phyloP scores from a whole-genome alignment of 2,797 vertebrate species.

The Meriones psammophilus region DNA sequence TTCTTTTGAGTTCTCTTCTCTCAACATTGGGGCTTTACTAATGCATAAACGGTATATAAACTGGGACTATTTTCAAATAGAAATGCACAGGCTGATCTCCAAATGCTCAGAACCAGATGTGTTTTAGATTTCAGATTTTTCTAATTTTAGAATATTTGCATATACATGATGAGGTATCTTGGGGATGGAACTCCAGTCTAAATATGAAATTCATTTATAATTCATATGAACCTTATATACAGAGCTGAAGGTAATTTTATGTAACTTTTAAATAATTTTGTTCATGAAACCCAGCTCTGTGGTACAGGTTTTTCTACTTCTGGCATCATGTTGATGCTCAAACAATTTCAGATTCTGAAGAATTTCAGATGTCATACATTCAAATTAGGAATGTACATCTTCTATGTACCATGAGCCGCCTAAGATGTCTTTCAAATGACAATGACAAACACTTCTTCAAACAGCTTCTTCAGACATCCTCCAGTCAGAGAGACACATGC shows the following conservation, averaged over 20 bases:
- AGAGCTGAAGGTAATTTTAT: neutral
- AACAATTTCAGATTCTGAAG: neutral
- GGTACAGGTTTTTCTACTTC: neutral
- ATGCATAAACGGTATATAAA: neutral
- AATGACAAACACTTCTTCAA: neutral
- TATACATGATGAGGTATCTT: neutral
- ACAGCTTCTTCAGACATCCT: rapidly evolving
- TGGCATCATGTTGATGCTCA: too few species aligned
- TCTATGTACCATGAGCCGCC: neutral
- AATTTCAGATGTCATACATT: neutral
- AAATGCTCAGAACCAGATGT: neutral
- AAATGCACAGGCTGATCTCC: neutral
- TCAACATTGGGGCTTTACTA: neutral
- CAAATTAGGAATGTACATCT: too few species aligned
- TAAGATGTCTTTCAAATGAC: neutral
- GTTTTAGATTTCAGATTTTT: neutral
- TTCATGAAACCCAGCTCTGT: neutral
- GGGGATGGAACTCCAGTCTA: neutral
- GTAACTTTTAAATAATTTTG: neutral
- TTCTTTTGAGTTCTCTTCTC: neutral
- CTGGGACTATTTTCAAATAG: constrained; percentile 11
- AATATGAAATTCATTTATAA: neutral
- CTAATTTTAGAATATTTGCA: neutral
- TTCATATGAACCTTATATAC: neutral
- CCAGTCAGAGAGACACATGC: neutral